Percentiles rank a stretch among this genome's conserved stretches.
These are phyloP conservation scores for Oligia fasciuncula DNA, from an alignment of 2,888 invertebrate genomes.

Conservation along the genomic window DNA sequence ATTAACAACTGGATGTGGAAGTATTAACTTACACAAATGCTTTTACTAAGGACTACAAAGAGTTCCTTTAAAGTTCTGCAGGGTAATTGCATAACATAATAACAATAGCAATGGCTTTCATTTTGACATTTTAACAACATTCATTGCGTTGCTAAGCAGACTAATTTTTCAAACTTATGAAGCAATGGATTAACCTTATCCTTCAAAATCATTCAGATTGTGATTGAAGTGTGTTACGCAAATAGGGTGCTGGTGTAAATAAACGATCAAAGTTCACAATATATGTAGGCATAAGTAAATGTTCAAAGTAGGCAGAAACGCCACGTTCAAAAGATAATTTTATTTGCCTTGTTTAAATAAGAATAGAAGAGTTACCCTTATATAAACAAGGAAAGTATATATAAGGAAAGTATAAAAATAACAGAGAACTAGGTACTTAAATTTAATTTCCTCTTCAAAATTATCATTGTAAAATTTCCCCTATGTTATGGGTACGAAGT, in stretches of 20 bases:
- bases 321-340: not conserved
- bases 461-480: not conserved
- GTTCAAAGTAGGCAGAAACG: not conserved
- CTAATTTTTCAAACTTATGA: too few relatives aligned
- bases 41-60: slow-evolving; percentile 17
- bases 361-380: not conserved
- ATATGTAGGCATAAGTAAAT: not conserved
- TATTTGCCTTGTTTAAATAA: not conserved
- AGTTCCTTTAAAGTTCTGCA: not conserved
- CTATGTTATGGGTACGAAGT: not conserved
- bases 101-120: too few relatives aligned
- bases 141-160: too few relatives aligned
- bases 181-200: too few relatives aligned
- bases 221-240: too few relatives aligned
- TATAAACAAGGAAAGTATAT: not conserved
- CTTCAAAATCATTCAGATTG: too few relatives aligned
- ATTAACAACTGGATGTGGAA: slow-evolving; percentile 2
- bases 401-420: not conserved
- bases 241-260: not conserved
- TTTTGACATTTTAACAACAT: too few relatives aligned
- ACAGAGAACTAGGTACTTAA: not conserved
- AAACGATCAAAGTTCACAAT: slow-evolving; percentile 47
- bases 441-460: not conserved
- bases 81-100: not conserved
- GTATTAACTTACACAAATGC: slow-evolving; percentile 15